A percentile compares a stretch with the other conserved stretches of the same genome.
Conservation (phyloP, 2,888 invertebrate genomes). For the Acronicta aceris region DNA sequence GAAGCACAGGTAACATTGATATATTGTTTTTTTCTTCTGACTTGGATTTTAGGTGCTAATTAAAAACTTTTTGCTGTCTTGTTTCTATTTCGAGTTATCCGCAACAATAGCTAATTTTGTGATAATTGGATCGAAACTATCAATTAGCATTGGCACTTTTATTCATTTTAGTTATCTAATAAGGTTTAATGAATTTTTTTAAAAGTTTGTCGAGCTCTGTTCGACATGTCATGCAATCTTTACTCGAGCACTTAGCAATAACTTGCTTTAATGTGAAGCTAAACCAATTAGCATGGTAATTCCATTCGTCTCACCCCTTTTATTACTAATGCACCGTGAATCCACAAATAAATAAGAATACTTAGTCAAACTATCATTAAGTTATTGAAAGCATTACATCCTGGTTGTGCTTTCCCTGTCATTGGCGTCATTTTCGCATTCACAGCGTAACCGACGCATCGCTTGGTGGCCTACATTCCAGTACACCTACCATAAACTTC, state of each 20-base stretch:
- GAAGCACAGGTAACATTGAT: slow-evolving; percentile 8
- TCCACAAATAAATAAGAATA: slow-evolving; percentile 36
- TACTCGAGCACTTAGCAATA: not conserved
- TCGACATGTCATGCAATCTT: not conserved
- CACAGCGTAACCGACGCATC: slow-evolving; percentile 56
- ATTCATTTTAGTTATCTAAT: not conserved
- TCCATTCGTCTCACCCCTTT: slow-evolving; percentile 27
- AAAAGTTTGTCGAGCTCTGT: not conserved
- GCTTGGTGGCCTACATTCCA: slow-evolving; percentile 59
- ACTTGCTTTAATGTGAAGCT: slow-evolving; percentile 8
- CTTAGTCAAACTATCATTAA: slow-evolving; percentile 48
- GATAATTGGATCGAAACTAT: not conserved
- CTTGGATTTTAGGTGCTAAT: not conserved
- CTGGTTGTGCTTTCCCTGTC: slow-evolving; percentile 62
- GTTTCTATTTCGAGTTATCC: too few relatives aligned
- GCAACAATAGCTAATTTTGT: not conserved
- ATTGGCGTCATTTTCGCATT: slow-evolving; percentile 59
- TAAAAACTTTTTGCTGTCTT: not conserved
- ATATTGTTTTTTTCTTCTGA: not conserved
- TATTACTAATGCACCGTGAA: slow-evolving; percentile 29
- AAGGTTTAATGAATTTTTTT: not conserved
- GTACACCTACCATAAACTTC: slow-evolving; percentile 53
- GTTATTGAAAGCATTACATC: slow-evolving; percentile 53
- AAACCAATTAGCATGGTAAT: slow-evolving; percentile 37
- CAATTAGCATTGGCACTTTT: not conserved